A percentile compares a stretch with the other conserved stretches of the same genome.
Conservation (phyloP, 1,140 invertebrate genomes). For the Tenebrio molitor region DNA sequence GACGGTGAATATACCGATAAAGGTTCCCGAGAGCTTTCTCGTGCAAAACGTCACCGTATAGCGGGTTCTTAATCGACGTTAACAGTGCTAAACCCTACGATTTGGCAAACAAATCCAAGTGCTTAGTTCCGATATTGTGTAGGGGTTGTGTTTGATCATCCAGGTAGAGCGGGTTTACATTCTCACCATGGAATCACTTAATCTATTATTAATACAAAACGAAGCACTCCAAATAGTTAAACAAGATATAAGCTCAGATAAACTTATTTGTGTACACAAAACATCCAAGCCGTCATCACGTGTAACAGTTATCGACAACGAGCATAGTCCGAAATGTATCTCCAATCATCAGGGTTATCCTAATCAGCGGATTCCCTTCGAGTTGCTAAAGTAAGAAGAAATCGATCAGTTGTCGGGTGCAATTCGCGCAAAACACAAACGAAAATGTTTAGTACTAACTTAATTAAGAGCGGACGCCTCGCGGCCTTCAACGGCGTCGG, state of each 20-base stretch:
- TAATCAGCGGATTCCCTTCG: constrained; percentile 52
- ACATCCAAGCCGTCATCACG: constrained; percentile 28
- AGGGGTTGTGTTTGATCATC: constrained; percentile 28
- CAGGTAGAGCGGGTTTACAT: constrained; percentile 16
- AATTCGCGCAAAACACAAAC: constrained; percentile 23
- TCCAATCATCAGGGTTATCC: constrained; percentile 51
- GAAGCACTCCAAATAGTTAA: constrained; percentile 14
- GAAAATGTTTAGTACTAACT: constrained; percentile 48
- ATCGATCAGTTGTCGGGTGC: constrained; percentile 42
- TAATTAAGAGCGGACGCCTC: constrained; percentile 46
- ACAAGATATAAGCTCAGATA: constrained; percentile 24
- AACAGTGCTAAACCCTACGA: neutral
- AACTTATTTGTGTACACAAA: constrained; percentile 42
- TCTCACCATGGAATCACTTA: constrained; percentile 13
- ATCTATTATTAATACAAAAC: constrained; percentile 33
- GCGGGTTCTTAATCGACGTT: neutral
- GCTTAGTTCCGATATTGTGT: constrained; percentile 1
- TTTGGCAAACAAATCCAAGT: constrained; percentile 24
- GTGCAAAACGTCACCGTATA: constrained; percentile 12
- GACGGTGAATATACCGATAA: neutral
- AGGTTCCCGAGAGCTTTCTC: neutral
- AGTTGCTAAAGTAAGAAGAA: constrained; percentile 37
- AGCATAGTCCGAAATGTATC: constrained; percentile 40
- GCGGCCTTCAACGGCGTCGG: constrained; percentile 56
- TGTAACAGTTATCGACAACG: constrained; percentile 27